phyloP scores from a whole-genome alignment of 2,797 vertebrate species.

The Pseudochirops cupreus region DNA sequence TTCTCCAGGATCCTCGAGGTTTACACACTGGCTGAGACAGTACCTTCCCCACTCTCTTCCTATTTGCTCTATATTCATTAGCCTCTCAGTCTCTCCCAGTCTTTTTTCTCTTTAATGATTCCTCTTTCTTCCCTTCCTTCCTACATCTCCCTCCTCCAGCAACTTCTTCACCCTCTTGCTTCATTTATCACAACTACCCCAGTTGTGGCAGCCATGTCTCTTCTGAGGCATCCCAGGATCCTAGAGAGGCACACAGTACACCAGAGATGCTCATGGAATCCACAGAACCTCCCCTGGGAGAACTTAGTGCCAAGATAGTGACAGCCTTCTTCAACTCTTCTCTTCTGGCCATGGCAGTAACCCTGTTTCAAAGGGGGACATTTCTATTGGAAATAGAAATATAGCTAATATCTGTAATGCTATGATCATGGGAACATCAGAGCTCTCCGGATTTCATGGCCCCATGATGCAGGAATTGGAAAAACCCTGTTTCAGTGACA shows the following conservation, averaged over 20 bases:
- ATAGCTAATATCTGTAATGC: not conserved
- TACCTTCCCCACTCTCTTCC: not conserved
- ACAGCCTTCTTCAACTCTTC: not conserved
- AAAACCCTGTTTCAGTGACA: not conserved
- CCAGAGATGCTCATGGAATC: not conserved
- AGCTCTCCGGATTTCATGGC: no score
- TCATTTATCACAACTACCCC: not conserved
- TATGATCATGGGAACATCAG: no score
- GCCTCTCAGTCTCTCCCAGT: not conserved
- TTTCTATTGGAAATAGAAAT: not conserved
- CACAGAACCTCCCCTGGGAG: not conserved
- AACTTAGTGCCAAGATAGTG: not conserved
- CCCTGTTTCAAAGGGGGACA: not conserved
- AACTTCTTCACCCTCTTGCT: not conserved
- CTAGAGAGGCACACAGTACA: not conserved
- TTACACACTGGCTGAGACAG: not conserved
- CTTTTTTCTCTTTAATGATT: not conserved
- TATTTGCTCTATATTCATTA: not conserved
- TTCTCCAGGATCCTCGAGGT: not conserved
- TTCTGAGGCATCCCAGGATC: not conserved
- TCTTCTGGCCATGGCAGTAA: not conserved
- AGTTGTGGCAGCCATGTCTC: not conserved
- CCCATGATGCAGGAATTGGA: not conserved
- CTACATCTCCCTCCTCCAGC: not conserved
- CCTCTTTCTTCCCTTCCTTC: not conserved